Evolutionary conservation across 2,888 invertebrate species (phyloP), one percentile per base, ranked within the genome.

Genomic region (Brachycybe producta): DNA sequence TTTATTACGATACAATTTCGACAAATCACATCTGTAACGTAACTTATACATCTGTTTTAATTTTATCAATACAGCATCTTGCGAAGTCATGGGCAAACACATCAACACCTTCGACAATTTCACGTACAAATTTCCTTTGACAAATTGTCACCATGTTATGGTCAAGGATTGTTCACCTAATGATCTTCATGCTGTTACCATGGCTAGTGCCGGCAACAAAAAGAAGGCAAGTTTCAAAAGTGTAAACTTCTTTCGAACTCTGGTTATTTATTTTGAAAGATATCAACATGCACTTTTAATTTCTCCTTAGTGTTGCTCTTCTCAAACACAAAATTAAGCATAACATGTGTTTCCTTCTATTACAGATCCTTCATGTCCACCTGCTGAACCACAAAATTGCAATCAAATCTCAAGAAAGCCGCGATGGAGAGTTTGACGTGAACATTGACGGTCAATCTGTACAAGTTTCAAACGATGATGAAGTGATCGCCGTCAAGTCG

Each of bases 121-220:
- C 39, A 44, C 51, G 48, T 60, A 56, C 56, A 53, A 56, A 13
- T 59, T 57, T 30, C 60, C 61, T 27, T 49, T 64, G 46, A 57
- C 60, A 47, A 57, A 52, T 41, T 70, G 68, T 60, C 65, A 62
- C 57, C 62, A 65, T 43, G 60, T 70, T 23, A 52, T 69, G 51
- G 63, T 64, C 57, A 67, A 67, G 59, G 68, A 70, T 56, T 67
- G 67, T 57, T 61, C 64, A 19, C 24, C 21, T 19, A 15, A 42
- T 8, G 27, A 42, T 13, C 42, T 42, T 8, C 24, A 24, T 42
- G 42, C 42, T 8, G 42, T 42, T 7, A 8, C 27, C 23, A 26
- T 42, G 42, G 42, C 42, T 7, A 42, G 15, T 7, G 8, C 7
- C 7, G 8, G 11, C 27, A 8, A 7, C 42, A 7, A 21, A 8